Conservation (phyloP, 1,140 invertebrate genomes). For the Drosophila neocordata region DNA sequence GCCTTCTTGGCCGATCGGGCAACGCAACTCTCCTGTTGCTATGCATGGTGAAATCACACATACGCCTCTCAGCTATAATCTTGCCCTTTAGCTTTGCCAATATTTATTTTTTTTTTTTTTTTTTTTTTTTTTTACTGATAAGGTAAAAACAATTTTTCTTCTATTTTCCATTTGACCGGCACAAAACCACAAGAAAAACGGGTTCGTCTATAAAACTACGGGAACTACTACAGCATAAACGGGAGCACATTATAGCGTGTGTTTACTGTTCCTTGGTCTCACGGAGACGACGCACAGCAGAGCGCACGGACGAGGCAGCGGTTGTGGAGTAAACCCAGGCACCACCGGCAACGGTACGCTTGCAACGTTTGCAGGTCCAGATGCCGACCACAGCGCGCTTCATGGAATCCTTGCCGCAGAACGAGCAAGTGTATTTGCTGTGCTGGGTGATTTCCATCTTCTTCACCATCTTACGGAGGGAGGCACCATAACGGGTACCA, state of each 20-base stretch:
- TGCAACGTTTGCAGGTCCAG: slow-evolving; percentile 98
- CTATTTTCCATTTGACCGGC: slow-evolving; percentile 71
- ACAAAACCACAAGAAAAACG: slow-evolving; percentile 76
- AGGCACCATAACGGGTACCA: slow-evolving; percentile 99
- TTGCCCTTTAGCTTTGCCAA: too few relatives aligned
- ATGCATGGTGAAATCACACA: too few relatives aligned
- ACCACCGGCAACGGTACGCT: slow-evolving; percentile 96
- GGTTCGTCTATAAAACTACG: slow-evolving; percentile 67
- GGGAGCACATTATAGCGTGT: slow-evolving; percentile 44
- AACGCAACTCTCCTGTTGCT: too few relatives aligned
- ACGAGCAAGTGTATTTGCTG: slow-evolving; percentile 99
- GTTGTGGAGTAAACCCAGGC: slow-evolving; percentile 99
- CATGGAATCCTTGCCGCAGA: slow-evolving; percentile 99
- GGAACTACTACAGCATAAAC: slow-evolving; percentile 60
- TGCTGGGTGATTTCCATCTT: slow-evolving; percentile 99
- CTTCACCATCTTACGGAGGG: slow-evolving; percentile 99
- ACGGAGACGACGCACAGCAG: slow-evolving; percentile 96
- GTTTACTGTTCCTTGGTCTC: slow-evolving; percentile 90
- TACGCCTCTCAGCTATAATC: too few relatives aligned
- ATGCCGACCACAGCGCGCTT: slow-evolving; percentile 98
- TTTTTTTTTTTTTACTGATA: slow-evolving; percentile 45
- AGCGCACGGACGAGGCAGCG: slow-evolving; percentile 97
- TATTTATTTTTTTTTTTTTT: too few relatives aligned
- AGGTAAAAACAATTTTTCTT: slow-evolving; percentile 63
- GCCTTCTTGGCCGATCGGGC: too few relatives aligned